Percentiles rank a stretch among this genome's conserved stretches.
phyloP scores from a whole-genome alignment of 2,113 vertebrate species.

The Podilymbus podiceps region DNA sequence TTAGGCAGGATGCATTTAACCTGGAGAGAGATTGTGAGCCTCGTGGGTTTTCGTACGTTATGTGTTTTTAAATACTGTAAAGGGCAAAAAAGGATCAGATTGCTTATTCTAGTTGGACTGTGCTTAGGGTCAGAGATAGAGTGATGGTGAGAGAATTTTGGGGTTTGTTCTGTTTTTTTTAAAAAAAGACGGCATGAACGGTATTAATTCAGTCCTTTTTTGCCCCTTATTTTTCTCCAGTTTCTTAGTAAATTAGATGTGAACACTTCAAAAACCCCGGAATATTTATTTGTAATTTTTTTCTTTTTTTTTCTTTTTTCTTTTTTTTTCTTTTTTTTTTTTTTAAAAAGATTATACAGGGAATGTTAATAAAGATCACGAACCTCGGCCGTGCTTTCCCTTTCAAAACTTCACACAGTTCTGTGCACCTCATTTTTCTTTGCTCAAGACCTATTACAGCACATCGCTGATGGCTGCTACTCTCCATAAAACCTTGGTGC shows the following conservation, averaged over 20 bases:
- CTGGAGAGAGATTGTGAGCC: background rate
- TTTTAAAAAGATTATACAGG: too few relatives aligned
- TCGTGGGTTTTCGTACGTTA: accelerated
- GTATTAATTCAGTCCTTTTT: background rate
- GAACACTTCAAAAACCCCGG: background rate
- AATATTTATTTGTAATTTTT: background rate
- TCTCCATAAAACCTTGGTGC: background rate
- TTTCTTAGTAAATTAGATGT: background rate
- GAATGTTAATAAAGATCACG: background rate
- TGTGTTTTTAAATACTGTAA: background rate
- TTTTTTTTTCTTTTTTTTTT: too few relatives aligned
- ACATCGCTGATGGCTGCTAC: background rate
- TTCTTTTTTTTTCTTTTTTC: too few relatives aligned
- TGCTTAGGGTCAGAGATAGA: background rate
- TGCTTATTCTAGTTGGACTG: background rate
- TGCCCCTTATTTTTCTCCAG: background rate
- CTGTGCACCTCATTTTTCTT: background rate
- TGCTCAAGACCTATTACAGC: background rate
- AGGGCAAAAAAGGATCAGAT: background rate
- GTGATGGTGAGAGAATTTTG: background rate
- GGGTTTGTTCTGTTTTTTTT: background rate
- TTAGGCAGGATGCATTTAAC: background rate
- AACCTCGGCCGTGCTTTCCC: background rate
- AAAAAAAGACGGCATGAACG: background rate
- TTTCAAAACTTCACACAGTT: background rate